Percentiles rank a stretch among this genome's conserved stretches.
These are phyloP conservation scores for Synergus japonicus DNA, from an alignment of 2,888 invertebrate species.

Conservation along the genomic window DNA sequence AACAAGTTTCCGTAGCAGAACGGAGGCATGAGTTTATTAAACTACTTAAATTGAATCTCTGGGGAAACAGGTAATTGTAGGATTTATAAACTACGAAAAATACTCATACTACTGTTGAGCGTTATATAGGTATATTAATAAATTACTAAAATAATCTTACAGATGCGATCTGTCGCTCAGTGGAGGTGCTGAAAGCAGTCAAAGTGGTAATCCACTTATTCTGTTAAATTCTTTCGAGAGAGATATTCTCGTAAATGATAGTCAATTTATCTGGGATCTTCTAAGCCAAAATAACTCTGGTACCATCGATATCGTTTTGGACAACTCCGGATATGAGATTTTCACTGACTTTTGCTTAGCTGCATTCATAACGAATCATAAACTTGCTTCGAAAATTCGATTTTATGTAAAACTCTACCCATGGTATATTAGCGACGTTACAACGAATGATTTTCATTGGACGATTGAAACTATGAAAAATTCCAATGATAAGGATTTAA, in stretches of 20 bases:
- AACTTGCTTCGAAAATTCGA: slow-evolving; percentile 83
- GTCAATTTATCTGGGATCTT: slow-evolving; percentile 80
- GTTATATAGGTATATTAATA: neutral
- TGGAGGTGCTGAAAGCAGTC: slow-evolving; percentile 83
- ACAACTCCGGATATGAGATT: slow-evolving; percentile 96
- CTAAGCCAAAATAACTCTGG: slow-evolving; percentile 73
- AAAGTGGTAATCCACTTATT: slow-evolving; percentile 80
- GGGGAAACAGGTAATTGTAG: slow-evolving; percentile 87
- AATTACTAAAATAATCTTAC: neutral
- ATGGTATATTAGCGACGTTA: slow-evolving; percentile 98
- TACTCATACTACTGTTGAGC: no score
- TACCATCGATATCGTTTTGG: slow-evolving; percentile 86
- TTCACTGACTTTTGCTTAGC: slow-evolving; percentile 93
- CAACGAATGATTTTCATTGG: slow-evolving; percentile 86
- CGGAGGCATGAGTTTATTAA: slow-evolving; percentile 79
- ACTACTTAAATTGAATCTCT: slow-evolving; percentile 86
- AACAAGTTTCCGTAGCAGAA: slow-evolving; percentile 74
- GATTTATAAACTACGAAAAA: no score
- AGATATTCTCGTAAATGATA: slow-evolving; percentile 83
- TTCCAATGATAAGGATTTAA: slow-evolving; percentile 65
- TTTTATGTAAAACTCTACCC: slow-evolving; percentile 94
- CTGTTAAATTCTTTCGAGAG: slow-evolving; percentile 79
- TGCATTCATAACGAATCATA: slow-evolving; percentile 84
- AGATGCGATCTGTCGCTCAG: slow-evolving; percentile 94
- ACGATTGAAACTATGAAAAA: slow-evolving; percentile 79